Conservation (phyloP, 2,797 vertebrate genomes). For the Peromyscus eremicus region DNA sequence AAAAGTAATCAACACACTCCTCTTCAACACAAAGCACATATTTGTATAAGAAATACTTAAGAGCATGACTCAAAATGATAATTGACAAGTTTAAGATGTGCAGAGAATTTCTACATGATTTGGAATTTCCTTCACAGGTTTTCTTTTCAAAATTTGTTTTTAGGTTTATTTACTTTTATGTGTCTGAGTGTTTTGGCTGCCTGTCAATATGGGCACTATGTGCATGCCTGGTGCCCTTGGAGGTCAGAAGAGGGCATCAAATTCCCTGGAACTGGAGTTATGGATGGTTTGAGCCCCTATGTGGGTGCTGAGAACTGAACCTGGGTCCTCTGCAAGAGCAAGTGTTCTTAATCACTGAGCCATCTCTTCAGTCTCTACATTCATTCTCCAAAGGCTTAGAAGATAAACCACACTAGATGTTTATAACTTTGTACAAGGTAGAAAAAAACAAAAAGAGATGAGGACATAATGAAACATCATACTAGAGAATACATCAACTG, state of each 20-base stretch:
- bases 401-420: slow-evolving; percentile 24
- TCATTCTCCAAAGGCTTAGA: not conserved
- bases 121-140: not conserved
- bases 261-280: not conserved
- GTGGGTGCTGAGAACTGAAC: not conserved
- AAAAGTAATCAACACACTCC: not conserved
- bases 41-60: slow-evolving; percentile 12
- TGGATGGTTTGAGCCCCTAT: not conserved
- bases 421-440: slow-evolving; percentile 44
- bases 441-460: slow-evolving; percentile 37
- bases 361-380: not conserved
- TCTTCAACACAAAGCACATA: not conserved
- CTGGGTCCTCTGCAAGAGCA: not conserved
- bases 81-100: slow-evolving; percentile 36
- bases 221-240: not conserved
- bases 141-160: not conserved
- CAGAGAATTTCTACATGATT: slow-evolving; percentile 46
- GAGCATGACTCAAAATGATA: slow-evolving; percentile 43
- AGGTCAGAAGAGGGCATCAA: not conserved
- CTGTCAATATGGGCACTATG: too few species aligned
- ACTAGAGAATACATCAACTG: slow-evolving; percentile 16
- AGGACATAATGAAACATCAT: not conserved
- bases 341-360: not conserved
- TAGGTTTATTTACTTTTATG: not conserved
- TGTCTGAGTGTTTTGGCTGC: not conserved